Base-by-base conservation (phyloP, 2,888 invertebrate species). In the Eilema depressum region DNA sequence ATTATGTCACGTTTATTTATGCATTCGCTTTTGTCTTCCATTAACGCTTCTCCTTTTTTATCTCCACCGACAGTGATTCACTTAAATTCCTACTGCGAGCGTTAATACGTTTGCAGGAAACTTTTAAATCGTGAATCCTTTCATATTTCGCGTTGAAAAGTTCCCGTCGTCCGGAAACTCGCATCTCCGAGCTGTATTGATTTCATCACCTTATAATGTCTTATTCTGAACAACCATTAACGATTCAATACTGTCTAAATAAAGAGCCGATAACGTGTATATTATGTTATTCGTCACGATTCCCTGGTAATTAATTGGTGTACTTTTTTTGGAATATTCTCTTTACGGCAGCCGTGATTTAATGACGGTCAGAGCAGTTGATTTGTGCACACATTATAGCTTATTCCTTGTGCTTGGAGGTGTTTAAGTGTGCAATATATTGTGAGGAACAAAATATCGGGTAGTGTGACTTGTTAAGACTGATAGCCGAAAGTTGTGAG, bases 211-310 rank as follows among this genome's bases (percentile, higher is more conserved):
- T 91, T 90, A 92, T 91, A 93, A 92, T 84, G 87, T 89, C 88
- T 88, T 88, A 87, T 84, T 88, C 81, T 82, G 86, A 86, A 88
- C 89, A 88, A 85, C 91, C 94, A 94, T 95, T 94, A 94, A 94
- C 91, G 91, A 91, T 93, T 93, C 94, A 94, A 93, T 94, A 81
- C 90, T 81, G 84, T 87, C 93, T 91, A 93, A 94, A 94, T 95
- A 93, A 93, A 91, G 92, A 93, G 88, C 88, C 86, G 93, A 94
- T 94, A 94, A 94, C 92, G 94, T 92, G 91, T 93, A 92, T 93
- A 94, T 91, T 89, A 92, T 89, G 89, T 86, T 87, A 90, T 92
- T 91, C 92, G 89, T 93, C 92, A 92, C 89, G 88, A 87, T 86
- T 86, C 86, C 85, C 79, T 84, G 79, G 91, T 90, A 93, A 94